Evolutionary conservation across 2,797 vertebrate genomes (phyloP), one percentile per base, ranked within the genome.

Genomic region (Sebastes flavidus): DNA sequence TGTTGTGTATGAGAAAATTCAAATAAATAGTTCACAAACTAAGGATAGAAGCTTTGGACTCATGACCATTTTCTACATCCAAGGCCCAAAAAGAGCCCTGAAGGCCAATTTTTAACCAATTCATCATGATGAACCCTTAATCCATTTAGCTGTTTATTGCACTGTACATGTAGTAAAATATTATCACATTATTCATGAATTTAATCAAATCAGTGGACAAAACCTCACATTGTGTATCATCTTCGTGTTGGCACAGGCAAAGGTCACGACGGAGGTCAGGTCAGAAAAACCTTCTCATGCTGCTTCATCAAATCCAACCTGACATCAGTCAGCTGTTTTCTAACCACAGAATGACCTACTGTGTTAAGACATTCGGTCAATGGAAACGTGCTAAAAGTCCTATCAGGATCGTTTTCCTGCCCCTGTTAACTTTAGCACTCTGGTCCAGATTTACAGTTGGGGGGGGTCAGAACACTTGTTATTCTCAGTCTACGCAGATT

Each of bases 381-480:
- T 92, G 84, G 32, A 84, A 88, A 88, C 54, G 74, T 89, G 82
- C 74, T 83, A 78, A 85, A 88, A 86, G 67, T 76, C 84, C 73
- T 82, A 92, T 93, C 87, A 84, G 85, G 65, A 79, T 87, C 63
- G 55, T 83, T 87, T 87, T 84, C 72, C 86, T 84, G 85, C 77
- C 73, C 32, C 14, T 36, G 68, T 75, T 72, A 91, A 89, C 87
- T 91, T 90, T 86, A 76, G 70, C 78, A 49, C 61, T 73, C 77
- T 69, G 13, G n/a, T 34, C n/a, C 80, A 93, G 90, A 94, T 94
- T 92, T 94, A 95, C 90, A 87, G 83, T 85, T 80, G 14, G 38
- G 24, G 27, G 63, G 81, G 78, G 78, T 90, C 83, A 82, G 69
- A 89, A 76, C 85, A 80, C 78, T 90, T 87, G 88, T 92, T 89